These are phyloP conservation scores for Lepilemur septentrionalis DNA, from an alignment of 2,797 vertebrate genomes.

Conservation along the genomic window DNA sequence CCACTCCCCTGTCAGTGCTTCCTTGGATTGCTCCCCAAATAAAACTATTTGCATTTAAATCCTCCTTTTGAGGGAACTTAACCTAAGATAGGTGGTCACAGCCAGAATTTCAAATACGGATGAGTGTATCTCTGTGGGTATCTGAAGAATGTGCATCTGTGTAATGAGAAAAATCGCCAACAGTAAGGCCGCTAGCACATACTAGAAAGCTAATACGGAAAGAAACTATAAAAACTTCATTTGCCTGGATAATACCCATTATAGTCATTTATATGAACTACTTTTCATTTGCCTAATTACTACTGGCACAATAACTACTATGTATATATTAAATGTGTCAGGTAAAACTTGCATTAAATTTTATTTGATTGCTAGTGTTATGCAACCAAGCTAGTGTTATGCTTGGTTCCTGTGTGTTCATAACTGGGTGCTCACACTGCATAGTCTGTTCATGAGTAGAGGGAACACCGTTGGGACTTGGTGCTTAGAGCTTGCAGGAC, in stretches of 20 bases:
- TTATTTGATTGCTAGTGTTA: neutral
- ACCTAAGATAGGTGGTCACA: neutral
- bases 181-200: neutral
- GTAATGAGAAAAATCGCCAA: neutral
- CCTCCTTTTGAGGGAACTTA: neutral
- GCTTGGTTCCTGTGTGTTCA: neutral
- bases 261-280: neutral
- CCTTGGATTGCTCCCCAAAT: neutral
- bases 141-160: neutral
- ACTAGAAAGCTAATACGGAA: neutral
- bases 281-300: conserved; percentile 47
- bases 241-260: neutral
- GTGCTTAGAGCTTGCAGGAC: neutral
- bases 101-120: neutral
- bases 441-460: neutral
- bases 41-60: neutral
- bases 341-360: conserved; percentile 9
- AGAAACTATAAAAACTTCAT: neutral
- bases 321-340: neutral
- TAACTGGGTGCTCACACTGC: neutral
- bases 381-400: neutral
- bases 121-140: neutral
- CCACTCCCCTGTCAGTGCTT: neutral
- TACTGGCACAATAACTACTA: neutral
- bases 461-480: neutral